These are phyloP conservation scores for Dione vanillae DNA, from an alignment of 2,888 invertebrate species.

Conservation along the genomic window DNA sequence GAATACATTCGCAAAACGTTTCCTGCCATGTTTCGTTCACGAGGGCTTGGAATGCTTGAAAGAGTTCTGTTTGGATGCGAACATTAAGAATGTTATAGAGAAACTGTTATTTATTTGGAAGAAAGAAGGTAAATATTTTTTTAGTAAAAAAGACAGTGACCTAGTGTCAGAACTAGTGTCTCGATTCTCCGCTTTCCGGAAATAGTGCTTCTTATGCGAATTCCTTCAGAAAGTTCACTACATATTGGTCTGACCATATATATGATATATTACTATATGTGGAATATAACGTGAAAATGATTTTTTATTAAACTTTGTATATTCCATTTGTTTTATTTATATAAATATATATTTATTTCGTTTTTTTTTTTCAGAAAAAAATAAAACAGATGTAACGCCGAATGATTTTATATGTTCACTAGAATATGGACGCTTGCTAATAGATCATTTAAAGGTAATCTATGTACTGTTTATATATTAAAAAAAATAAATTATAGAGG, in stretches of 20 bases:
- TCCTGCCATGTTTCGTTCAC: slow-evolving; percentile 1
- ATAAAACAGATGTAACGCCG: slow-evolving; percentile 48
- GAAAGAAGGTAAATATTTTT: neutral
- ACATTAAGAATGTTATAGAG: slow-evolving; percentile 13
- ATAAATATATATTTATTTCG: neutral
- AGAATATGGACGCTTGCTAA: slow-evolving; percentile 54
- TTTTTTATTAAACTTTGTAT: too few relatives aligned
- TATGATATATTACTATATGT: too few relatives aligned
- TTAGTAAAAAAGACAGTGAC: too few relatives aligned
- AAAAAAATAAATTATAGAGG: too few relatives aligned
- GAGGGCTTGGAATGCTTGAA: slow-evolving; percentile 30
- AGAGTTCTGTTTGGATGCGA: slow-evolving; percentile 38
- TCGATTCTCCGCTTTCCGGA: too few relatives aligned
- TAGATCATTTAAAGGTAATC: slow-evolving; percentile 57
- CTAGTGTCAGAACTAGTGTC: too few relatives aligned
- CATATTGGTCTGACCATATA: too few relatives aligned
- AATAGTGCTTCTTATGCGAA: too few relatives aligned
- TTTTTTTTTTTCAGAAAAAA: slow-evolving; percentile 50
- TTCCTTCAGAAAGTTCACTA: too few relatives aligned
- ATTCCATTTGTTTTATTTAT: neutral
- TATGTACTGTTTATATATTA: neutral
- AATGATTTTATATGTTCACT: slow-evolving; percentile 57
- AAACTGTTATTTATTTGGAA: slow-evolving; percentile 35
- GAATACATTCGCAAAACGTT: neutral
- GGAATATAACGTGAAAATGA: too few relatives aligned